These are phyloP conservation scores for Orthosia cruda DNA, from an alignment of 2,888 invertebrate species.

Conservation along the genomic window DNA sequence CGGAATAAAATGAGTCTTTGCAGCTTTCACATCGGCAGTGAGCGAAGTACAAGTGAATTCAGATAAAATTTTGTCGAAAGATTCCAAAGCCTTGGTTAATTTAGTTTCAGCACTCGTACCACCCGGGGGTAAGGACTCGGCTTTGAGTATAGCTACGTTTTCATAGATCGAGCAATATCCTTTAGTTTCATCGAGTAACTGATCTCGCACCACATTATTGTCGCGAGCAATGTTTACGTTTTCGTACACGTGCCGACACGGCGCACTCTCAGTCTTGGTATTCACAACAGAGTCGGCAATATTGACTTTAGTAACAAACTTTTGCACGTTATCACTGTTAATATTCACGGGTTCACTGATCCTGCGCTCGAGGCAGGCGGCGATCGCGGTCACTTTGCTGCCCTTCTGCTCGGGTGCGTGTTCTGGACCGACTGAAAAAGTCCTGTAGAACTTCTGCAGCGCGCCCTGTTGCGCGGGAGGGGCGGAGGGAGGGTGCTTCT, in stretches of 20 bases:
- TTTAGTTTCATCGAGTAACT: constrained; percentile 85
- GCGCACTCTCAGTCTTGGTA: constrained; percentile 75
- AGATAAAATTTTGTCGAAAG: constrained; percentile 89
- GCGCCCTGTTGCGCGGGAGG: constrained; percentile 84
- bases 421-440: constrained; percentile 88
- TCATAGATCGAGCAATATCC: constrained; percentile 89
- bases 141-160: constrained; percentile 87
- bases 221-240: constrained; percentile 86
- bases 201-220: constrained; percentile 75
- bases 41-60: constrained; percentile 85
- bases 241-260: constrained; percentile 86
- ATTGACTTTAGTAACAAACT: constrained; percentile 77
- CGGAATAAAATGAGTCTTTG: constrained; percentile 82
- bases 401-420: constrained; percentile 84
- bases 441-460: constrained; percentile 91
- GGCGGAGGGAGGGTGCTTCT: constrained; percentile 83
- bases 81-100: constrained; percentile 88
- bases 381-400: constrained; percentile 89
- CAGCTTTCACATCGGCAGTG: constrained; percentile 75
- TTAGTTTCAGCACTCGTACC: constrained; percentile 80
- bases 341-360: constrained; percentile 83
- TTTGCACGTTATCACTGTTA: constrained; percentile 86
- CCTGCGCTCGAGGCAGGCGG: constrained; percentile 88
- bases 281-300: constrained; percentile 80
- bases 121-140: constrained; percentile 60